phyloP scores from a whole-genome alignment of 2,113 vertebrate genomes.

The Chlamydotis undulata region DNA sequence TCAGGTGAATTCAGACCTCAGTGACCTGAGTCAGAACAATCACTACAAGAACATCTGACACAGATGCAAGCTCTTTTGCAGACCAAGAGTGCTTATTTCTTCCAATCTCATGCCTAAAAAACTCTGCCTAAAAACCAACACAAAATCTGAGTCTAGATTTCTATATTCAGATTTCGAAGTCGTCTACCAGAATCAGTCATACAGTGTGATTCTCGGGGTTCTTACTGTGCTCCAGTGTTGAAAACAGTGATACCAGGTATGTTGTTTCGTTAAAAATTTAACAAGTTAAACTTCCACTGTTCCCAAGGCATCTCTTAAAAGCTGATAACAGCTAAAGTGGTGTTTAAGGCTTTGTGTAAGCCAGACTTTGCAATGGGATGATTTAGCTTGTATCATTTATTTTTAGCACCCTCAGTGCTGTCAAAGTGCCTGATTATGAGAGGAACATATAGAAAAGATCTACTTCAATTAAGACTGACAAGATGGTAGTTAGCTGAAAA shows the following conservation, averaged over 20 bases:
- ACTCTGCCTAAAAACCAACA: neutral
- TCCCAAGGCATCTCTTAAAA: neutral
- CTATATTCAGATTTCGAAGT: fast-evolving
- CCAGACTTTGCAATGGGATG: neutral
- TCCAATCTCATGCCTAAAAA: neutral
- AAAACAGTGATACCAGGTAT: neutral
- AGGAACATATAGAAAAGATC: neutral
- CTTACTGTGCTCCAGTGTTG: neutral
- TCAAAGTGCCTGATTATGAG: neutral
- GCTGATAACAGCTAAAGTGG: neutral
- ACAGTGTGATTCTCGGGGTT: neutral
- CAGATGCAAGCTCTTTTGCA: neutral
- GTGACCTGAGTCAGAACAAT: neutral
- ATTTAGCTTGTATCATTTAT: neutral
- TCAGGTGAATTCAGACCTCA: neutral
- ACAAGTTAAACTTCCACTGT: neutral
- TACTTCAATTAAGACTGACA: neutral
- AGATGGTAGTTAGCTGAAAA: neutral
- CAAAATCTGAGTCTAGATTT: neutral
- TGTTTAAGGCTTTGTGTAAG: neutral
- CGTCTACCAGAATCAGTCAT: neutral
- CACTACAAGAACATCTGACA: neutral
- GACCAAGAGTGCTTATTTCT: neutral
- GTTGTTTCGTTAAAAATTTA: neutral
- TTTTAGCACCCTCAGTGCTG: neutral